Evolutionary conservation across 2,888 invertebrate species (phyloP), one percentile per base, ranked within the genome.

Genomic region (Cepaea hortensis): DNA sequence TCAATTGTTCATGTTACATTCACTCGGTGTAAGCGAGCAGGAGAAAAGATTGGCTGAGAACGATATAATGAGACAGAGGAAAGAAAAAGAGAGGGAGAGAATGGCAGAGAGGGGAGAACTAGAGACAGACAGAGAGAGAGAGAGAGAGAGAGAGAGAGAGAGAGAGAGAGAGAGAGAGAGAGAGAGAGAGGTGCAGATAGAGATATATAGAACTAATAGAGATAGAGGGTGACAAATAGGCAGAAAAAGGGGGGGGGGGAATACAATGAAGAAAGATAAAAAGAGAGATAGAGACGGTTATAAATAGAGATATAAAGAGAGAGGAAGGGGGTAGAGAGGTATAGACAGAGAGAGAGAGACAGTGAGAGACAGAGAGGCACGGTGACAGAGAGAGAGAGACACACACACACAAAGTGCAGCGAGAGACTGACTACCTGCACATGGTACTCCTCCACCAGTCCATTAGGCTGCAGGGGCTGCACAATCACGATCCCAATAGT

Each of bases 381-480:
- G 35, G 35, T 35, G 35, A 35, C 35, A 35, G 35, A 35, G 35
- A 35, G n/a, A n/a, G n/a, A n/a, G n/a, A n/a, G n/a, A 65, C 65
- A 65, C 18, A 65, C 35, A 35, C 35, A 35, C 35, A 35, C 35
- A 35, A 35, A 35, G 35, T 1, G 35, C 35, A 35, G 35, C 35
- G 35, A 35, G 35, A 35, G 35, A 35, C 35, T 35, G 35, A 35
- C 35, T 55, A 85, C 86, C 86, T 86, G 46, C 3, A 86, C 55
- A 15, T 86, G 80, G 73, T 81, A 86, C 68, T 81, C 65, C 9
- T 86, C 76, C 46, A 86, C 75, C 0, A 23, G 48, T 15, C 86
- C 86, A 18, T 86, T 81, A 3, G 86, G 81, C 18, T 76, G 13
- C 15, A 50, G 46, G 0, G 86, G 86, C 11, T 35, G 46, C 0